phyloP scores from a whole-genome alignment of 1,140 invertebrate genomes.

The Gryon sp. region DNA sequence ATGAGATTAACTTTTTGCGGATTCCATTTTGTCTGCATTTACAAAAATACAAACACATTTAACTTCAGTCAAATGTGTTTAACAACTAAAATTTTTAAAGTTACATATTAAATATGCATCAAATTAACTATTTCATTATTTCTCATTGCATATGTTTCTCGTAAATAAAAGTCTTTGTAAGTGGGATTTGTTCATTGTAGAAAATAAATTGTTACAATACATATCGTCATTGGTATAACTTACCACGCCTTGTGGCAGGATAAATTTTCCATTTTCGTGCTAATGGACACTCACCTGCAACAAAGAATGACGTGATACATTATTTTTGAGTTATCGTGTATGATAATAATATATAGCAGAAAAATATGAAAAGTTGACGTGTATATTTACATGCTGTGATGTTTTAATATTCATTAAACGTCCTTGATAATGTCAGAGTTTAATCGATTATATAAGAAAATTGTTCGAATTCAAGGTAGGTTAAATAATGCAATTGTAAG shows the following conservation, averaged over 20 bases:
- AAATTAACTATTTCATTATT: no score
- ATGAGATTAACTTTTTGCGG: no score
- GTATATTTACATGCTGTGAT: conserved; percentile 25
- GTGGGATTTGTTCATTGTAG: neutral
- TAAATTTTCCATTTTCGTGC: conserved; percentile 30
- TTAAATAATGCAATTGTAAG: conserved; percentile 17
- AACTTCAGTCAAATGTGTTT: no score
- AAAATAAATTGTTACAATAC: conserved; percentile 14
- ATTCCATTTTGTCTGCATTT: no score
- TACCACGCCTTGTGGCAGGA: conserved; percentile 17
- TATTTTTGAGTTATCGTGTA: conserved; percentile 38
- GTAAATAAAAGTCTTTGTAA: no score
- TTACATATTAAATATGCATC: no score
- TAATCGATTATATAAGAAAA: conserved; percentile 51
- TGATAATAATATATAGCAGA: conserved; percentile 24
- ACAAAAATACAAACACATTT: no score
- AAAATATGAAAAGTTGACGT: conserved; percentile 38
- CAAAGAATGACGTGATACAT: conserved; percentile 47
- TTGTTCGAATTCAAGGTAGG: neutral
- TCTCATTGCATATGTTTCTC: no score
- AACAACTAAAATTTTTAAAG: no score
- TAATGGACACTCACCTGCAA: conserved; percentile 56
- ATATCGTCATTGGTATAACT: conserved; percentile 1
- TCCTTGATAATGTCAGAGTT: conserved; percentile 27
- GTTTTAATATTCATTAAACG: conserved; percentile 27